phyloP scores from a whole-genome alignment of 2,113 vertebrate genomes.

The Camelus dromedarius region DNA sequence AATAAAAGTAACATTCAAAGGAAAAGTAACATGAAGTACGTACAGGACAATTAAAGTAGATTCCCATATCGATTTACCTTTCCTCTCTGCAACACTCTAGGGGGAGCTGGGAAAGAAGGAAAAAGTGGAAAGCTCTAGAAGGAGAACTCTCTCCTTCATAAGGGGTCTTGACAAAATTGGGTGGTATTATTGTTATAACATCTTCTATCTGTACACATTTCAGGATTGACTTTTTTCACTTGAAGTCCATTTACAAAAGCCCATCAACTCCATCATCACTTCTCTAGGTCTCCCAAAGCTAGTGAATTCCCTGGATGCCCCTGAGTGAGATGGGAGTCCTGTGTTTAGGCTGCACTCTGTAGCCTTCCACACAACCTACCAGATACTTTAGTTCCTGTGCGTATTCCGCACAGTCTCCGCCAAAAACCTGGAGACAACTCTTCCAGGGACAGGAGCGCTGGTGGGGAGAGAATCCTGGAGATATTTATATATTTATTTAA shows the following conservation, averaged over 20 bases:
- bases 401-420: neutral
- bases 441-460: neutral
- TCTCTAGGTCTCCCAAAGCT: neutral
- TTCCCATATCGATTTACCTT: neutral
- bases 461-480: neutral
- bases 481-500: neutral
- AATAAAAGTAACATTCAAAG: neutral
- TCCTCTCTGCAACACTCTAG: neutral
- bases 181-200: neutral
- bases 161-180: neutral
- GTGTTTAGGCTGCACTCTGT: neutral
- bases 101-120: neutral
- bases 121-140: neutral
- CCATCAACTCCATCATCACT: neutral
- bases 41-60: neutral
- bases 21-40: neutral
- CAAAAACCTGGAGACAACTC: neutral
- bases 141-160: neutral
- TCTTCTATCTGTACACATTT: neutral
- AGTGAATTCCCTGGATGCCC: neutral
- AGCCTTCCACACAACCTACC: neutral
- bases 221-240: neutral
- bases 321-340: neutral
- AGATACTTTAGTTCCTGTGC: neutral
- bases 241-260: neutral